Base-by-base conservation (phyloP, 2,888 invertebrate species). In the Microdon myrmicae region DNA sequence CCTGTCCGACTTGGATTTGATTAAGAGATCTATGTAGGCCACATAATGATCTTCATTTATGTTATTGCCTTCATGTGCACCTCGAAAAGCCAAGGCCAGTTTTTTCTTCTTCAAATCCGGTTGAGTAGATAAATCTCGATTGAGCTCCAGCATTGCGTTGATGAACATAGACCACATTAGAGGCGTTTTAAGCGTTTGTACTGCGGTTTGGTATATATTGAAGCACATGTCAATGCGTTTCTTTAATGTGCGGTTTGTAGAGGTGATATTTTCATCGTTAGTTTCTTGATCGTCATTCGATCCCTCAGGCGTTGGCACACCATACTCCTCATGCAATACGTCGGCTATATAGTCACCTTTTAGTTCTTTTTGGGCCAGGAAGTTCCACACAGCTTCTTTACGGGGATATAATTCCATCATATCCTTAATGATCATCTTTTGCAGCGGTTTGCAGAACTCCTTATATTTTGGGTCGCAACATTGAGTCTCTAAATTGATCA, bases 301-400 rank as follows among this genome's bases (percentile, higher is more conserved):
- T 4, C 13, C 39, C 8, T 25, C 34, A 4, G 9, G 8, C 12
- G 25, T 20, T 1, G 31, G 5, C 22, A n/a, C 58, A 6, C 32
- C 16, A 17, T 19, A 6, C 1, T 20, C 3, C 3, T 45, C 35
- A 5, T 47, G 31, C 4, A 45, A 20, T 4, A 74, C 64, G 43
- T 77, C 74, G 1, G 69, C 69, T 41, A 76, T 69, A 47, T 73
- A 71, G 8, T 68, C 71, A 3, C 85, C 85, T 69, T 82, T 81
- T n/a, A 83, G 71, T 72, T 86, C 86, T 1, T 86, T 79, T 67
- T 83, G 81, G 1, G 87, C 87, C 72, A 86, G 75, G 4, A 82
- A 81, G 70, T 87, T 83, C 86, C 86, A 87, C 20, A 85, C 81
- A 9, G 80, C 68, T 31, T 84, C 83, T 68, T 84, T 82, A n/a